Evolutionary conservation across 2,797 vertebrate species (phyloP), one percentile per base, ranked within the genome.

Genomic region (Ptychadena robeensis): DNA sequence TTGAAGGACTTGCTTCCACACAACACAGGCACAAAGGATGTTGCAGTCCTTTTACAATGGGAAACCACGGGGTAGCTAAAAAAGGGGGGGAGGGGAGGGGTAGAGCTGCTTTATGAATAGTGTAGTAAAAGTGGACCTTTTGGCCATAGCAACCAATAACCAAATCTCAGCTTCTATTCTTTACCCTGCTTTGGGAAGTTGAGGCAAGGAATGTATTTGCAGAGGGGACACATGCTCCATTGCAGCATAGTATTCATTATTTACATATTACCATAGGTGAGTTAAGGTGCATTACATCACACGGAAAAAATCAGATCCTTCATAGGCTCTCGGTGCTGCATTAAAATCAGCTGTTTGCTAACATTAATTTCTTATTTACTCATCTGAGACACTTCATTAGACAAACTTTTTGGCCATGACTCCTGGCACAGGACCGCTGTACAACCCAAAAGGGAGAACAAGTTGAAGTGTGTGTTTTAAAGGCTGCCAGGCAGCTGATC

Each of bases 301-400:
- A 14, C 28, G 35, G 63, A 73, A 11, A 40, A 69, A 61, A 61
- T 64, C 80, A 68, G 38, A 53, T 73, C 57, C 72, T 72, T 78
- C 38, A 27, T 72, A 38, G 38, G 65, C 59, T 69, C 35, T 69
- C 59, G 37, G 57, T 10, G 3, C 68, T 83, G 68, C 75, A 57
- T 83, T 83, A 48, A 72, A 67, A 79, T 79, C 40, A 59, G 68
- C 75, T 79, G 82, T 83, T 83, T 83, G 73, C 48, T 79, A 83
- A 79, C 82, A 83, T 83, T 79, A 71, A 78, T 83, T 83, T 83
- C 81, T 83, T 83, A 83, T 83, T 83, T 79, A 79, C 82, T 73
- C 69, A 38, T 73, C 76, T 71, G 69, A 59, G 38, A 72, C 69
- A 79, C 75, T 79, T 79, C 75, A 79, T 83, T 83, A 83, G 82